A percentile compares a stretch with the other conserved stretches of the same genome.
phyloP scores from a whole-genome alignment of 2,797 vertebrate genomes.

The Halcyon chelicuti region DNA sequence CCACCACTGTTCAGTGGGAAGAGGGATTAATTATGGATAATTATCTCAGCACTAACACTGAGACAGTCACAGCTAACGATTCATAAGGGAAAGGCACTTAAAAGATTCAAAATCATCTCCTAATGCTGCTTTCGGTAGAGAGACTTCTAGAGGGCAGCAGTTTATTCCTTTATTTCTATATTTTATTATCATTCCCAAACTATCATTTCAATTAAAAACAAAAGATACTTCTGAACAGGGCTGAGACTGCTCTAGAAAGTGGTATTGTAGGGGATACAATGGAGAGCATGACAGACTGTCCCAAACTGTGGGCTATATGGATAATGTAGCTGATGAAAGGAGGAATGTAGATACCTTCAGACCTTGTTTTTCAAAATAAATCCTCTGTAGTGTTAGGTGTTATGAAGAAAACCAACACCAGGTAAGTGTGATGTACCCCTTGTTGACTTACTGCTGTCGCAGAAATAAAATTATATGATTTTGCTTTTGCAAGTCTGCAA shows the following conservation, averaged over 20 bases:
- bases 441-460: background rate
- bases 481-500: background rate
- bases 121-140: background rate
- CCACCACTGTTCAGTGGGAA: background rate
- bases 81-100: background rate
- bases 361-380: background rate
- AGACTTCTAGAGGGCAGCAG: background rate
- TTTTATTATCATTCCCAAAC: slow-evolving; percentile 37
- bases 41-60: background rate
- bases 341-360: background rate
- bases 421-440: background rate
- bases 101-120: background rate
- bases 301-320: background rate
- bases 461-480: background rate
- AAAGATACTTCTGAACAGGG: background rate
- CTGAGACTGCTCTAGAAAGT: slow-evolving; percentile 22
- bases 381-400: background rate
- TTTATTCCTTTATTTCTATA: slow-evolving; percentile 2
- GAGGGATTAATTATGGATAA: background rate
- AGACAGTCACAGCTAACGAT: background rate
- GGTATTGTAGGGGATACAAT: background rate
- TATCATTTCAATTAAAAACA: slow-evolving; percentile 25
- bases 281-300: background rate
- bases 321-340: background rate
- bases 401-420: background rate